phyloP scores from a whole-genome alignment of 2,113 vertebrate genomes.

The Melospiza melodia region DNA sequence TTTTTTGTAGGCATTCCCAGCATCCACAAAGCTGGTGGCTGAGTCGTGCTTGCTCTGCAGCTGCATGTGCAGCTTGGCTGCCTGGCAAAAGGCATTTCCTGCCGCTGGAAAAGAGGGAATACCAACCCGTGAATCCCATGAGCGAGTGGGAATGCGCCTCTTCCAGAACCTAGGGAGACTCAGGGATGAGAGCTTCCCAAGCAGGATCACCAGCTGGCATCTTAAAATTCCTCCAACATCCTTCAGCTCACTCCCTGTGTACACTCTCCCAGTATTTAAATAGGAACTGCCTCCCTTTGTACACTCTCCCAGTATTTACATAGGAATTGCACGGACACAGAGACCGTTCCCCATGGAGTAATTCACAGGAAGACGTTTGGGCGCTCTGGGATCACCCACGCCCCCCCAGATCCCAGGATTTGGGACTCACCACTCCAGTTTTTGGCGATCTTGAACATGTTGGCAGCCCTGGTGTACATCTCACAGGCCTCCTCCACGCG shows the following conservation, averaged over 20 bases:
- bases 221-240: background rate
- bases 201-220: background rate
- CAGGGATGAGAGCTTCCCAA: background rate
- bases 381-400: fast-evolving
- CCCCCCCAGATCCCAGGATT: background rate
- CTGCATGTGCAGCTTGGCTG: conserved; percentile 94
- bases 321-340: background rate
- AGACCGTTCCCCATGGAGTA: background rate
- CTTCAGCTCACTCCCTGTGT: background rate
- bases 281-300: background rate
- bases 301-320: background rate
- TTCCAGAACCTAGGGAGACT: background rate
- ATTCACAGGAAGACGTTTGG: fast-evolving
- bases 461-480: conserved; percentile 97
- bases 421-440: conserved; percentile 91
- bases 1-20: conserved; percentile 96
- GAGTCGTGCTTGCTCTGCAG: conserved; percentile 97
- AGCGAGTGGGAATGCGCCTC: fast-evolving
- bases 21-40: conserved; percentile 95
- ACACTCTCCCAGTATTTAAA: background rate
- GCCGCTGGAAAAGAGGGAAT: conserved; percentile 78
- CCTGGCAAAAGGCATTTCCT: conserved; percentile 94
- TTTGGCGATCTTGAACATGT: conserved; percentile 99
- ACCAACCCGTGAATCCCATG: fast-evolving
- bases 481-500: conserved; percentile 97